Evolutionary conservation across 1,140 invertebrate genomes (phyloP), one percentile per base, ranked within the genome.

Genomic region (Tenebrio molitor): DNA sequence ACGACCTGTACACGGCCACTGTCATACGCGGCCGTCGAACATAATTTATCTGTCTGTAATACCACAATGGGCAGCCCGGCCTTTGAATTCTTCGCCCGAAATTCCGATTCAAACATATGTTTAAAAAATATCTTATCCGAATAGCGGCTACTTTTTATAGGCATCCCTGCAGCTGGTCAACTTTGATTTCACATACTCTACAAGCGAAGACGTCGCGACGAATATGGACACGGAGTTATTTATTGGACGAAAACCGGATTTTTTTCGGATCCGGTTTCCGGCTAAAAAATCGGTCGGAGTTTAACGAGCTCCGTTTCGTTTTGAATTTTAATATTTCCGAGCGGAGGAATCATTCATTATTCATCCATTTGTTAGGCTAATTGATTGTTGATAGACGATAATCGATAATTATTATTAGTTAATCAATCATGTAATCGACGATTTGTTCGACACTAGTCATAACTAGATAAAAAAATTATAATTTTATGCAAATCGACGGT

Each of bases 101-200:
- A 82, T 82, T 81, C 81, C 79, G 69, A 77, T 76, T 77, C 79
- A 76, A 79, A 82, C 81, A 82, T 79, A 80, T 82, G 81, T 82
- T 82, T 80, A 82, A 82, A 81, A 82, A 82, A 82, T 81, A 81
- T 77, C 80, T 81, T 81, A 81, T 81, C 79, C 78, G 73, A 80
- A 81, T 80, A 79, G 76, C 78, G 74, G 71, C 75, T 73, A 73
- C 76, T 81, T 81, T 80, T 80, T 80, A 77, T 77, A 76, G 74
- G 66, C 69, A 64, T 70, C 74, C 46, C 67, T 70, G 77, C 79
- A 80, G 79, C 76, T 79, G 79, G 72, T 66, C 75, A 39, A 67
- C 74, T 77, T 72, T 78, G 73, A 77, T 77, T 78, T 78, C 77
- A 72, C 76, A 67, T 75, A 71, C 71, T 75, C 63, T 42, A 66